These are phyloP conservation scores for Rana temporaria DNA, from an alignment of 2,113 vertebrate genomes.

Conservation along the genomic window DNA sequence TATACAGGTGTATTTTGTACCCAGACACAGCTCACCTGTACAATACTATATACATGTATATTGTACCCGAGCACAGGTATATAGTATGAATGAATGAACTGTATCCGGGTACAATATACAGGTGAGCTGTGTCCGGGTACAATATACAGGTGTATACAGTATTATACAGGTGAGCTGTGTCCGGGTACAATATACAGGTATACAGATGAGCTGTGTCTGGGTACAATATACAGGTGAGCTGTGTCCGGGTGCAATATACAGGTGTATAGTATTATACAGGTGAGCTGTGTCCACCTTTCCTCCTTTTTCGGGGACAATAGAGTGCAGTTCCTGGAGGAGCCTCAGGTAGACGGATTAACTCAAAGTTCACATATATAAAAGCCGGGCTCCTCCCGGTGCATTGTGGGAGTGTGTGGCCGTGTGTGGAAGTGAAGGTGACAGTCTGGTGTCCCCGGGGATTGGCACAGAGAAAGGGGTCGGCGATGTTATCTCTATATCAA, in stretches of 20 bases:
- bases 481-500: background rate
- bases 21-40: too few species aligned
- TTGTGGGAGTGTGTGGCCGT: background rate
- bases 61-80: too few species aligned
- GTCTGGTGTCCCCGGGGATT: background rate
- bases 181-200: background rate
- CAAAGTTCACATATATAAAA: background rate
- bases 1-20: too few species aligned
- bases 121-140: too few species aligned
- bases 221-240: background rate
- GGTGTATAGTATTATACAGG: too few species aligned
- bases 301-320: background rate
- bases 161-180: background rate
- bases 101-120: background rate
- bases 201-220: background rate
- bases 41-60: too few species aligned
- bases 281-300: background rate
- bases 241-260: too few species aligned
- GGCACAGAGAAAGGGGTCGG: background rate
- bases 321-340: background rate
- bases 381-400: background rate
- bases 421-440: background rate
- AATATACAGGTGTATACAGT: too few species aligned
- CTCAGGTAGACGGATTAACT: background rate
- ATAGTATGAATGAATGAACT: background rate